Base-by-base conservation (phyloP, 2,888 invertebrate species). In the Cyclophora albipunctata region DNA sequence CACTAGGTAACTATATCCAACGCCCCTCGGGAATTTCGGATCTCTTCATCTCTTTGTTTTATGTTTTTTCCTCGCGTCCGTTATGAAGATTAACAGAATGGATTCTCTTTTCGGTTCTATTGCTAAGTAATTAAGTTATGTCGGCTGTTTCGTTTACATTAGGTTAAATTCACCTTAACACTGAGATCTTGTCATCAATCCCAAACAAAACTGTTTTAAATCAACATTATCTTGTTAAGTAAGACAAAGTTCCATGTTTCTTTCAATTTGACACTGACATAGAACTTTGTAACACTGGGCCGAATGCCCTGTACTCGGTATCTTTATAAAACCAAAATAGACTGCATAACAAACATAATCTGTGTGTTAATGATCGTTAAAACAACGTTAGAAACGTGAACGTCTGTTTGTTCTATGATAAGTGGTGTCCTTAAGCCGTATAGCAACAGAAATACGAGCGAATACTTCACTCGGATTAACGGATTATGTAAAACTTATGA, bases 1-100 rank as follows among this genome's bases (percentile, higher is more conserved):
- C 6, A 59, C 59, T 54, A 62, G 37, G 37, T 37, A 37, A 66
- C 63, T 67, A 64, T 71, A 68, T 69, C 63, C 63, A 59, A 67
- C 65, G 62, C 59, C 69, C 62, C 64, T 66, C 60, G 58, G 55
- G 59, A 58, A 60, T 59, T 51, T 53, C 48, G 45, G 50, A 51
- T 63, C 48, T 53, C 49, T 52, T 53, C 52, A 37, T 37, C 37
- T 37, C 37, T 2, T 5, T 52, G 51, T 42, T 58, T 54, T 52
- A 52, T 49, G 34, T 46, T 47, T 49, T 37, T 45, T 43, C 33
- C 20, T 20, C 20, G 20, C 20, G 20, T 20, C 20, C 20, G 20
- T 20, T 20, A 20, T 20, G 20, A 20, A 20, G 20, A 20, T 20
- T 20, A 20, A 20, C 20, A 20, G 20, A 20, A 20, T 20, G 20